These are phyloP conservation scores for Saguinus midas DNA, from an alignment of 2,113 vertebrate genomes.

Conservation along the genomic window DNA sequence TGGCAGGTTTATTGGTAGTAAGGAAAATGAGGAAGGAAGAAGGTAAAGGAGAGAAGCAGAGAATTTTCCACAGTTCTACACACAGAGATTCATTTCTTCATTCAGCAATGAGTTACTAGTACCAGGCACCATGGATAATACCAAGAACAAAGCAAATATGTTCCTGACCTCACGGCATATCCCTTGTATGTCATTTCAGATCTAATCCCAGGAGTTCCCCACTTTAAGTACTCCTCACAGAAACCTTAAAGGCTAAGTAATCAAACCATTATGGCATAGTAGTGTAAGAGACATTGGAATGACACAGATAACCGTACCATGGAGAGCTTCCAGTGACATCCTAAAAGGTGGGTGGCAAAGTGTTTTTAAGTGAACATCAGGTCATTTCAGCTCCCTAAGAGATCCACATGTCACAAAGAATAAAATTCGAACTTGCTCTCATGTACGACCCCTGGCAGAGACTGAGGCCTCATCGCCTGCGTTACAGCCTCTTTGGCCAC, in stretches of 20 bases:
- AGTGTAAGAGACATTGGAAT: background rate
- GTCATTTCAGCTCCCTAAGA: background rate
- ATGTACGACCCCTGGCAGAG: background rate
- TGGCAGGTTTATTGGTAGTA: background rate
- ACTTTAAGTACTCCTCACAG: background rate
- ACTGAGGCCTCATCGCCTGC: background rate
- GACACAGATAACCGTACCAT: background rate
- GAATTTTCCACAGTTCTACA: background rate
- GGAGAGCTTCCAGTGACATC: background rate
- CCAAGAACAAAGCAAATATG: background rate
- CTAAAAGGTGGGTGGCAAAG: background rate
- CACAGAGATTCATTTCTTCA: background rate
- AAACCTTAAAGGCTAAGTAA: background rate
- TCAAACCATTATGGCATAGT: background rate
- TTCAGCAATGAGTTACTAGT: background rate
- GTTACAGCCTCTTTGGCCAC: background rate
- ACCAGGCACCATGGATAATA: background rate
- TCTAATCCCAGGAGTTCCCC: background rate
- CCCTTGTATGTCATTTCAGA: background rate
- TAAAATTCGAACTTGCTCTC: background rate
- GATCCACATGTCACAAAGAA: background rate
- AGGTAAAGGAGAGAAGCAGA: background rate
- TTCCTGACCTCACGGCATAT: background rate
- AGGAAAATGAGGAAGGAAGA: background rate
- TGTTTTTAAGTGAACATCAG: background rate